A percentile compares a stretch with the other conserved stretches of the same genome.
These are phyloP conservation scores for Oryzias sinensis DNA, from an alignment of 2,797 vertebrate species.

Conservation along the genomic window DNA sequence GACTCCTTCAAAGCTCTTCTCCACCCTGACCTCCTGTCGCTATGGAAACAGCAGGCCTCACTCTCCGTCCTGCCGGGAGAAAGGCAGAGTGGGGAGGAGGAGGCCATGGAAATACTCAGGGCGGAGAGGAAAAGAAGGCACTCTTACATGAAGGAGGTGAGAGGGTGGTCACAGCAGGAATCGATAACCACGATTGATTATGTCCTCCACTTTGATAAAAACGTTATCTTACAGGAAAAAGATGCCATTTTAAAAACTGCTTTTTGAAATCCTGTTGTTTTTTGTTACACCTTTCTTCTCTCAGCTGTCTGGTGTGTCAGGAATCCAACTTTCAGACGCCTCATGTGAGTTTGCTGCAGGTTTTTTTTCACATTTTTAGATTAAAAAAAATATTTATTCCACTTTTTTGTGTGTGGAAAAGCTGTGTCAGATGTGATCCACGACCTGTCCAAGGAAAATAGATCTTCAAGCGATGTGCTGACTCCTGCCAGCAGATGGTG, in stretches of 20 bases:
- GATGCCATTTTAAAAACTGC: neutral
- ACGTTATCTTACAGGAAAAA: too few relatives aligned
- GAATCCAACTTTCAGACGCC: conserved; percentile 37
- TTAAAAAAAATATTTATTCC: neutral
- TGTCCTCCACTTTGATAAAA: neutral
- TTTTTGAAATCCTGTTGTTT: conserved; percentile 22
- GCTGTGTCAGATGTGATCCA: conserved; percentile 37
- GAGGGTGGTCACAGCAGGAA: conserved; percentile 2
- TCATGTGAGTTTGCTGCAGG: conserved; percentile 47
- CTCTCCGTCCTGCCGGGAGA: conserved; percentile 23
- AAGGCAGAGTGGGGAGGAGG: conserved; percentile 32
- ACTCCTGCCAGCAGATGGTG: conserved; percentile 56
- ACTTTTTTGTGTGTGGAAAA: conserved; percentile 30
- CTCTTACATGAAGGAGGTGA: conserved; percentile 66
- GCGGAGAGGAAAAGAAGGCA: conserved; percentile 45
- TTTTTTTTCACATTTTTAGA: neutral
- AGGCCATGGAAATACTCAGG: conserved; percentile 56
- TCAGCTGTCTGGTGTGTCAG: conserved; percentile 49
- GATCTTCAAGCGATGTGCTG: conserved; percentile 28
- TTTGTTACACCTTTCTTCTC: neutral
- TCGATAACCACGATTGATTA: neutral
- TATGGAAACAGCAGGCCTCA: conserved; percentile 73
- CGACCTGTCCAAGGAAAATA: conserved; percentile 55
- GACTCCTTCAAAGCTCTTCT: conserved; percentile 51
- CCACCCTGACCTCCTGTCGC: conserved; percentile 65